phyloP scores from a whole-genome alignment of 2,888 invertebrate genomes.

The Cerceris ruficornis region DNA sequence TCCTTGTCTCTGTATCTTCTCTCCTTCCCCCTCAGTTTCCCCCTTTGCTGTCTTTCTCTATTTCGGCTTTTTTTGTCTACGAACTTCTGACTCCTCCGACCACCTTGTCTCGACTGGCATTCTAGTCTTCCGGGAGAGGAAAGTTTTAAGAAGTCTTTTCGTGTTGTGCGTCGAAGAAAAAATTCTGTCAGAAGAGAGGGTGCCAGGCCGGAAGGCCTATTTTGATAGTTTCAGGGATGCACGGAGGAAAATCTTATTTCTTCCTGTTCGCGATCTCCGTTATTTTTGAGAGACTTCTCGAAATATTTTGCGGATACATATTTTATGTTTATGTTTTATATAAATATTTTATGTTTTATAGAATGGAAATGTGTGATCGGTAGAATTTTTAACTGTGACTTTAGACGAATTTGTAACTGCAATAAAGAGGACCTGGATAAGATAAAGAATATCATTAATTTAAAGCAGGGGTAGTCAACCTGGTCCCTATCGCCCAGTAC shows the following conservation, averaged over 20 bases:
- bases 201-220: conserved; percentile 25
- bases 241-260: conserved; percentile 39
- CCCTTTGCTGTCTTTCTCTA: conserved; percentile 23
- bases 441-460: too few species aligned
- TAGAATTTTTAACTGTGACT: too few species aligned
- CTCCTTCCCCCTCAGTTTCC: conserved; percentile 4
- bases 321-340: not conserved
- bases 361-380: too few species aligned
- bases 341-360: too few species aligned
- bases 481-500: too few species aligned
- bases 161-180: conserved; percentile 44
- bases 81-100: conserved; percentile 29
- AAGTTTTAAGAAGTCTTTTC: conserved; percentile 57
- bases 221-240: conserved; percentile 28
- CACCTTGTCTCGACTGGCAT: not conserved
- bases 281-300: conserved; percentile 20
- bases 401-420: too few species aligned
- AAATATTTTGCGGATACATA: conserved; percentile 8
- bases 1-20: conserved; percentile 39
- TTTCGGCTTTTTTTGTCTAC: conserved; percentile 18
- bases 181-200: conserved; percentile 1
- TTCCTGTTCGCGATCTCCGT: not conserved
- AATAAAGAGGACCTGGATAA: too few species aligned
- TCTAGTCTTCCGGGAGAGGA: conserved; percentile 11
- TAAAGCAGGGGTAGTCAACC: too few species aligned